phyloP scores from a whole-genome alignment of 2,888 invertebrate genomes.

The Meganola albula region DNA sequence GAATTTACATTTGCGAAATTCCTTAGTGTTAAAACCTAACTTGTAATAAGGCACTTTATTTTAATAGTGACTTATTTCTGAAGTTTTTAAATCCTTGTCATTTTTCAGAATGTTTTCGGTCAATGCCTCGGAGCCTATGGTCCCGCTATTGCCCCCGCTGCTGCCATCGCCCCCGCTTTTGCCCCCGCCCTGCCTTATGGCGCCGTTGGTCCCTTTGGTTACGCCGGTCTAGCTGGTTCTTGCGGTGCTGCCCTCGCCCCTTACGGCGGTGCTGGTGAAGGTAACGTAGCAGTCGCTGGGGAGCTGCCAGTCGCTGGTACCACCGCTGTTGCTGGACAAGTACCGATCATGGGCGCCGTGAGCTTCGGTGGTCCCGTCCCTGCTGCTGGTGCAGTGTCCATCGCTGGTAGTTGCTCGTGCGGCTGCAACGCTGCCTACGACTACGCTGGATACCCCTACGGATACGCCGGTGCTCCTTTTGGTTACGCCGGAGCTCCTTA shows the following conservation, averaged over 20 bases:
- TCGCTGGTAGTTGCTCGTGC: slow-evolving; percentile 40
- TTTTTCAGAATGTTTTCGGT: background rate
- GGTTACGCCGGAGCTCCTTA: too few species aligned
- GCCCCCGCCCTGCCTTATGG: background rate
- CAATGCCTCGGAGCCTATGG: background rate
- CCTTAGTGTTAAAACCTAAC: background rate
- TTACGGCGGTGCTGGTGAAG: slow-evolving; percentile 27
- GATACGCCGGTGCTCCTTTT: too few species aligned
- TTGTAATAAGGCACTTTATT: background rate
- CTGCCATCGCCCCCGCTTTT: slow-evolving; percentile 4
- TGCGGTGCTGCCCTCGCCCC: background rate
- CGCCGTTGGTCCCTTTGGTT: background rate
- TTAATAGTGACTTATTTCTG: background rate
- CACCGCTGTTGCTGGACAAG: slow-evolving; percentile 33
- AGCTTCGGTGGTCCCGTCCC: slow-evolving; percentile 38
- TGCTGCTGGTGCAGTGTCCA: slow-evolving; percentile 40
- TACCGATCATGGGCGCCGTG: slow-evolving; percentile 43
- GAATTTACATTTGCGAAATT: too few species aligned
- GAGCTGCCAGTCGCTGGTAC: slow-evolving; percentile 36
- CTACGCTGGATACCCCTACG: too few species aligned
- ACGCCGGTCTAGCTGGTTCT: background rate
- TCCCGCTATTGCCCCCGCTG: background rate
- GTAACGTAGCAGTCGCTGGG: slow-evolving; percentile 35
- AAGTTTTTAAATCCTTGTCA: too few species aligned
- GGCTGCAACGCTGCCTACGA: too few species aligned